Evolutionary conservation across 2,888 invertebrate genomes (phyloP).

Genomic region (Tanytarsus gracilentus): DNA sequence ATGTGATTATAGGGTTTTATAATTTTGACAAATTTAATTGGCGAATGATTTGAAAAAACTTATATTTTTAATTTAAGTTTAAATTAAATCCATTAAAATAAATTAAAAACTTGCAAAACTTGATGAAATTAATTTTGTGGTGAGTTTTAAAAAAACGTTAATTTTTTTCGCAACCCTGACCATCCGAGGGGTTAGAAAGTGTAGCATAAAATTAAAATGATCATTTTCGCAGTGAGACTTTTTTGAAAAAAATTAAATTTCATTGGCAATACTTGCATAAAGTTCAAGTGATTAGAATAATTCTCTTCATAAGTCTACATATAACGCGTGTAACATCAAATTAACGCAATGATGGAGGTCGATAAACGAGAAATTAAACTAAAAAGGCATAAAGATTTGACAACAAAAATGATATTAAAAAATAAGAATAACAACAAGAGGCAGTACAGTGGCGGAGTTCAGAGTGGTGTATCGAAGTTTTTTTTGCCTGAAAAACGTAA

Average conservation of each 20-base stretch:
- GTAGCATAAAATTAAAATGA: too few relatives aligned
- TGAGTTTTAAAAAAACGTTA: too few relatives aligned
- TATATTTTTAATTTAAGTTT: too few relatives aligned
- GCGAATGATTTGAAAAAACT: too few relatives aligned
- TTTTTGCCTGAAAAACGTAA: slow-evolving; percentile 60
- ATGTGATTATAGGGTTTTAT: too few relatives aligned
- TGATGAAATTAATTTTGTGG: too few relatives aligned
- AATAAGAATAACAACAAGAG: slow-evolving; percentile 21
- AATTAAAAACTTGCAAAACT: too few relatives aligned
- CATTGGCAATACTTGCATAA: slow-evolving; percentile 3
- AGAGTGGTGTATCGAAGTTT: slow-evolving; percentile 51
- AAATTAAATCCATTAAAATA: too few relatives aligned
- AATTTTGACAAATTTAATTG: too few relatives aligned
- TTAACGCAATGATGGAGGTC: slow-evolving; percentile 25
- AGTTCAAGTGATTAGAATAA: slow-evolving; percentile 4
- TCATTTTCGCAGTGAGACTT: neutral
- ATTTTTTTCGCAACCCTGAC: too few relatives aligned
- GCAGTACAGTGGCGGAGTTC: neutral
- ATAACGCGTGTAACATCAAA: neutral
- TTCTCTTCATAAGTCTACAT: neutral
- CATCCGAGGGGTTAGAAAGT: too few relatives aligned
- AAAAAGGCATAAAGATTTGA: slow-evolving; percentile 14
- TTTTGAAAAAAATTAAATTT: slow-evolving; percentile 15
- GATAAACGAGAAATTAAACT: slow-evolving; percentile 22
- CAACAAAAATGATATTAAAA: slow-evolving; percentile 18